Base-by-base conservation (phyloP, 2,888 invertebrate genomes). In the Drosophila imparisetae region DNA sequence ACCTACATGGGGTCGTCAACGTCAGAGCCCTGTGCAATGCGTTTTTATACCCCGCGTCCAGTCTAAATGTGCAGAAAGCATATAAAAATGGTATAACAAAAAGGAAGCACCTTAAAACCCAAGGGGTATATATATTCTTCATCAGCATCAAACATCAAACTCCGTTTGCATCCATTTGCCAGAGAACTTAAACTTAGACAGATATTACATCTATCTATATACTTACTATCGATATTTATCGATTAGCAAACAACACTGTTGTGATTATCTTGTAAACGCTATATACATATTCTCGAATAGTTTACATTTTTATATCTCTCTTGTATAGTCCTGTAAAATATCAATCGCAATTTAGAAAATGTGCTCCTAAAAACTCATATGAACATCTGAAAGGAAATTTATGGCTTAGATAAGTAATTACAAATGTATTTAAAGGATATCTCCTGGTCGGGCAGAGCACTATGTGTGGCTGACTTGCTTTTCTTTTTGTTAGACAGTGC, bases 401-500 rank as follows among this genome's bases (percentile, higher is more conserved):
- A 30, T 30, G 8, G 30, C 0, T 30, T 0, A 18, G 18, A 18
- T 7, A 7, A 10, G n/a, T 40, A 4, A n/a, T 10, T 2, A n/a
- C 4, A 45, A 21, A 24, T 38, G 18, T 4, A 38, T 8, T 8
- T 24, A 29, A 15, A 34, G 49, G 34, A 6, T 27, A 49, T 49
- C 3, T 34, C 2, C 5, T 11, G 18, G 50, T 50, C 27, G n/a
- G 6, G n/a, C 1, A n/a, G 54, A 24, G 7, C 4, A 2, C 1
- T 59, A n/a, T 13, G 11, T 38, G 54, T 62, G 49, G 4, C 15
- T 34, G n/a, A 10, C 13, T 66, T 71, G 63, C 58, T n/a, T 45
- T 45, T 63, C 32, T 50, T 71, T 65, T 77, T 77, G 59, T 64
- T 68, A 75, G 74, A 59, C 69, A 75, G 70, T 83, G 80, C 72